Percentiles rank a stretch among this genome's conserved stretches.
phyloP scores from a whole-genome alignment of 64 coral and sea anemone species.

The Orbicella faveolata region DNA sequence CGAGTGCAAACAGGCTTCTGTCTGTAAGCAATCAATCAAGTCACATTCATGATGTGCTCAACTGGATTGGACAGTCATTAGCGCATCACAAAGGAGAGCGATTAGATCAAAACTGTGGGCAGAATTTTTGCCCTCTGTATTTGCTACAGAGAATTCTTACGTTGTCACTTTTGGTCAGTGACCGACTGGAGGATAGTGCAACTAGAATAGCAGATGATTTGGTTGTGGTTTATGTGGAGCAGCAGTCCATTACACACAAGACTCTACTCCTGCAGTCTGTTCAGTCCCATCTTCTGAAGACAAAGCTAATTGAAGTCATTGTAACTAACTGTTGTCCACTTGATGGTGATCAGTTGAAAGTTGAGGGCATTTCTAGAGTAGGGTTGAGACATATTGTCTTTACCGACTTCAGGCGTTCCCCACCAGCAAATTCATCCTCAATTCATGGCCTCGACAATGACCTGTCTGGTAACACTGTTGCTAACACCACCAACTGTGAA shows the following conservation, averaged over 20 bases:
- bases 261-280: slow-evolving; percentile 53
- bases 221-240: slow-evolving; percentile 13
- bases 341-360: neutral
- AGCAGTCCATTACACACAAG: slow-evolving; percentile 22
- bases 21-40: slow-evolving; percentile 18
- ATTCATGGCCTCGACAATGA: neutral
- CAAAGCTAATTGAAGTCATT: slow-evolving; percentile 43
- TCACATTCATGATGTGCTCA: slow-evolving; percentile 35
- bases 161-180: slow-evolving; percentile 46
- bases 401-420: slow-evolving; percentile 33
- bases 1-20: slow-evolving; percentile 34
- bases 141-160: slow-evolving; percentile 50
- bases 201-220: slow-evolving; percentile 48
- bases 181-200: slow-evolving; percentile 47
- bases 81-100: neutral
- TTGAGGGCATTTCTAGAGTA: neutral
- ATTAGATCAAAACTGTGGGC: neutral
- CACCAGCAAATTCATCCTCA: neutral
- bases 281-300: slow-evolving; percentile 51
- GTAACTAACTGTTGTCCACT: slow-evolving; percentile 42
- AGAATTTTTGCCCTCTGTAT: slow-evolving; percentile 32
- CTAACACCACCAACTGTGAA: slow-evolving; percentile 31
- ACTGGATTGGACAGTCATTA: slow-evolving; percentile 44
- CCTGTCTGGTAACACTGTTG: neutral
- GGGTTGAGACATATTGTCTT: slow-evolving; percentile 37